Evolutionary conservation across 1,140 invertebrate species (phyloP).

Genomic region (Panagrolaimus sp.): DNA sequence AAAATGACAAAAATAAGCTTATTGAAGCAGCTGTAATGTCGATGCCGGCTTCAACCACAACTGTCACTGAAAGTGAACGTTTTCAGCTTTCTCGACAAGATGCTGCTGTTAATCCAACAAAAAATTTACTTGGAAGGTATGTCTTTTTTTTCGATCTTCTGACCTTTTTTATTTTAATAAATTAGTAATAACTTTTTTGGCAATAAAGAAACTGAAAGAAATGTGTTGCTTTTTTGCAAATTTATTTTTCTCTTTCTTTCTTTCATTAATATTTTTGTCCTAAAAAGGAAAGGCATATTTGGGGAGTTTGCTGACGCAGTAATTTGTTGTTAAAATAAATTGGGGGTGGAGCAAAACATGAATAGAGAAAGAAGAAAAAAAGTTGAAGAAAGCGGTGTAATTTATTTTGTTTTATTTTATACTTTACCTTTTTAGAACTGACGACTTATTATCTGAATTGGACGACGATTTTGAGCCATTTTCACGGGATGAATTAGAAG

Average conservation of each 20-base stretch:
- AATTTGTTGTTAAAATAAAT: background rate
- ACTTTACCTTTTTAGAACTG: constrained; percentile 37
- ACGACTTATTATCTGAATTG: constrained; percentile 46
- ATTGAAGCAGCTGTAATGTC: constrained; percentile 1
- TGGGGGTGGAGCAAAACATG: background rate
- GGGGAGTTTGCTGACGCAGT: background rate
- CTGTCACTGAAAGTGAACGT: constrained; percentile 35
- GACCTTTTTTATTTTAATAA: constrained; percentile 8
- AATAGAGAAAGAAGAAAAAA: constrained; percentile 1
- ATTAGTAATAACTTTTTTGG: background rate
- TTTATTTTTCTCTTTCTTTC: background rate
- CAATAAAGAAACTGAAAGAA: background rate
- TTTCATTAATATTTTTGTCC: background rate
- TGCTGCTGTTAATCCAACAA: constrained; percentile 35
- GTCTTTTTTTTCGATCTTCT: constrained; percentile 17
- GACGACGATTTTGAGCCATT: constrained; percentile 38
- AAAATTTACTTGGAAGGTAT: constrained; percentile 45
- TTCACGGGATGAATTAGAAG: constrained; percentile 22
- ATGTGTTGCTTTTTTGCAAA: background rate
- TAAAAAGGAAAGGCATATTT: background rate
- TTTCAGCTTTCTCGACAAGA: constrained; percentile 44
- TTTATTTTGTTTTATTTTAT: too few species aligned
- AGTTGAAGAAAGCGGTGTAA: background rate
- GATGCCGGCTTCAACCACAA: constrained; percentile 20
- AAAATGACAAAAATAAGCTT: constrained; percentile 25